Base-by-base conservation (phyloP, 2,888 invertebrate species). In the Tenodera sinensis region DNA sequence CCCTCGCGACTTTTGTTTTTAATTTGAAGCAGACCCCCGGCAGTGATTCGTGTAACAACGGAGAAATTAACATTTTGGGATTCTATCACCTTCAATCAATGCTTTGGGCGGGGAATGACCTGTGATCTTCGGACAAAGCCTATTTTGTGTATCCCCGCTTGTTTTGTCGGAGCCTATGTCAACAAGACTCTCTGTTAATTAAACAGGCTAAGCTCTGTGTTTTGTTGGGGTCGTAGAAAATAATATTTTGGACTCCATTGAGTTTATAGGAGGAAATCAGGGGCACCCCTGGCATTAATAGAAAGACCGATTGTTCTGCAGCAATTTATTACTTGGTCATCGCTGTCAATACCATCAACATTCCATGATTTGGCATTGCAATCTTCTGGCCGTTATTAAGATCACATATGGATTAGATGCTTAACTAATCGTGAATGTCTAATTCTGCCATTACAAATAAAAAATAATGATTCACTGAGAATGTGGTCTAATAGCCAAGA, bases 31-130 rank as follows among this genome's bases (percentile, higher is more conserved):
- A 82, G 83, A 34, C 15, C 54, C 25, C 54, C 54, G 20, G 3
- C 54, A 54, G 81, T 82, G 83, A 87, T 83, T 34, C 81, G 83
- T 83, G 82, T 83, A 82, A 83, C 87, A 87, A 87, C 82, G n/a
- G 81, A 34, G 34, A 87, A 87, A 87, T 87, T 87, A 83, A 83
- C 87, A 87, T 87, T 87, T 87, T 82, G n/a, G 82, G 42, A 83
- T 83, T 27, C 30, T 34, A 14, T 34, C 42, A 87, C 83, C 86
- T 81, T 81, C 47, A 71, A 30, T 86, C 86, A 81, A 71, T 86
- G 25, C 20, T 28, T 28, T 12, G 42, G 83, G 87, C 82, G 27
- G 87, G 83, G 34, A 83, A 14, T 83, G 71, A 83, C 82, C n/a
- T 87, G 54, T 71, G 54, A 71, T 20, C 54, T 71, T 71, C 20